A percentile compares a stretch with the other conserved stretches of the same genome.
phyloP scores from a whole-genome alignment of 1,140 invertebrate species.

The Chymomyza costata region DNA sequence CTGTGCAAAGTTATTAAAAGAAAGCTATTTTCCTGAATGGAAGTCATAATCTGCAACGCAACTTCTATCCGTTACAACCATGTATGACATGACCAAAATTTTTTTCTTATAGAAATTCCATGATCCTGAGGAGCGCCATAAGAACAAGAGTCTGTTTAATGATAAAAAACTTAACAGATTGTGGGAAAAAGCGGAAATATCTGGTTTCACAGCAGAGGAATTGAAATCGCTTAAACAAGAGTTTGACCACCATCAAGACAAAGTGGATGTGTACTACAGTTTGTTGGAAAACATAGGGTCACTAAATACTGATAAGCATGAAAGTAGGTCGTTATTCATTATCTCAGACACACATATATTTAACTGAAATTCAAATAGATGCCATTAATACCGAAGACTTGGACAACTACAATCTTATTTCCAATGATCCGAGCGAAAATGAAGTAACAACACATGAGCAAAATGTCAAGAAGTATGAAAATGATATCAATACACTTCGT shows the following conservation, averaged over 20 bases:
- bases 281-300: constrained; percentile 83
- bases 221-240: constrained; percentile 90
- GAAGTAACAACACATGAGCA: constrained; percentile 66
- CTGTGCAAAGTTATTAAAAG: too few relatives aligned
- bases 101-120: constrained; percentile 76
- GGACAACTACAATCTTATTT: constrained; percentile 79
- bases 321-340: constrained; percentile 81
- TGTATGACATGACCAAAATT: not conserved
- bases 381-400: constrained; percentile 81
- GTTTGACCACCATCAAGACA: constrained; percentile 93
- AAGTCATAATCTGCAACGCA: too few relatives aligned
- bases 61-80: too few relatives aligned
- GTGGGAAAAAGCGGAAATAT: constrained; percentile 91
- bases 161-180: constrained; percentile 93
- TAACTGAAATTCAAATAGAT: constrained; percentile 54
- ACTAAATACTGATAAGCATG: constrained; percentile 76
- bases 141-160: constrained; percentile 87
- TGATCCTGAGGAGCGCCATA: constrained; percentile 79
- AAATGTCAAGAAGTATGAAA: constrained; percentile 77
- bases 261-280: constrained; percentile 92
- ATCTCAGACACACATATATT: not conserved
- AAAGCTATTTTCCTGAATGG: too few relatives aligned
- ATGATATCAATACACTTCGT: constrained; percentile 83
- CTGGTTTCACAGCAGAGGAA: constrained; percentile 90
- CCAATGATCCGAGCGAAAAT: constrained; percentile 66